A percentile compares a stretch with the other conserved stretches of the same genome.
Evolutionary conservation across 2,888 invertebrate genomes (phyloP).

Genomic region (Melanotus villosus): DNA sequence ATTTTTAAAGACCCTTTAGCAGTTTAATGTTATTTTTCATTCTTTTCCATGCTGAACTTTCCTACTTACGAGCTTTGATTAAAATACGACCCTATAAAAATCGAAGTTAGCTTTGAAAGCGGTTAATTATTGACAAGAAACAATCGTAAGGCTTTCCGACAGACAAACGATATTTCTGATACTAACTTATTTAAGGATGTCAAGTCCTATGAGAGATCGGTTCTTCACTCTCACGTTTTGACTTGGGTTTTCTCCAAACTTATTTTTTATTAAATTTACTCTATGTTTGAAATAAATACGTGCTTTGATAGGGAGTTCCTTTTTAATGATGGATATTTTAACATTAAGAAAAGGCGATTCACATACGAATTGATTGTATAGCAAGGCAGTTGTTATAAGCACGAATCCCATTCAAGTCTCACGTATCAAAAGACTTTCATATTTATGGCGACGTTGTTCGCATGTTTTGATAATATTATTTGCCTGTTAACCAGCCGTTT

Average conservation of each 20-base stretch:
- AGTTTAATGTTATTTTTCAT: no score
- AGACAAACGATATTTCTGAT: background rate
- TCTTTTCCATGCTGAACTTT: no score
- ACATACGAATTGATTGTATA: slow-evolving; percentile 6
- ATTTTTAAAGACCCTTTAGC: no score
- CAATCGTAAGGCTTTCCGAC: background rate
- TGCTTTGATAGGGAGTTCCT: background rate
- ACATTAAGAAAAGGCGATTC: no score
- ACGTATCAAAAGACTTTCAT: slow-evolving; percentile 25
- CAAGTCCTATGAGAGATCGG: background rate
- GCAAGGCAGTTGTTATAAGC: slow-evolving; percentile 7
- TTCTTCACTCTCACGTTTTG: background rate
- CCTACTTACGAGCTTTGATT: no score
- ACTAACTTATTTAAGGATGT: background rate
- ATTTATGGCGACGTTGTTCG: slow-evolving; percentile 23
- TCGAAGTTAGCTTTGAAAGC: slow-evolving; percentile 2
- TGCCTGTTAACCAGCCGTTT: slow-evolving; percentile 28
- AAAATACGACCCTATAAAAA: no score
- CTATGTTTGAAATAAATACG: background rate
- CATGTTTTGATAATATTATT: slow-evolving; percentile 30
- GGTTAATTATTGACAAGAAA: slow-evolving; percentile 16
- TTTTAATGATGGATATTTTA: no score
- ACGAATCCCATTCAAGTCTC: slow-evolving; percentile 28
- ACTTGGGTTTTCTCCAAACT: background rate
- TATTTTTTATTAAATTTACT: slow-evolving; percentile 10